Conservation (phyloP, 2,113 vertebrate species). For the Rostratula benghalensis region DNA sequence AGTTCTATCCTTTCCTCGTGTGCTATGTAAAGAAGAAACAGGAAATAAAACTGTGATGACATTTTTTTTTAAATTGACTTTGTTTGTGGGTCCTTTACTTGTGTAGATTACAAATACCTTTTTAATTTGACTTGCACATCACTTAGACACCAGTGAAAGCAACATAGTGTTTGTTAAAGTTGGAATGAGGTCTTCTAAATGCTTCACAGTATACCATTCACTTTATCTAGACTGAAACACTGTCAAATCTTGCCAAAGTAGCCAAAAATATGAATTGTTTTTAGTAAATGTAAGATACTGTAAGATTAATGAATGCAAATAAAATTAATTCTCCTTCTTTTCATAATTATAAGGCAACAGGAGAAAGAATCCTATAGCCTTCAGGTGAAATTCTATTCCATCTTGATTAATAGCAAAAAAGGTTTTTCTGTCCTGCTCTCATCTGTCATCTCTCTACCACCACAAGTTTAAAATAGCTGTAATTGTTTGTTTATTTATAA, state of each 20-base stretch:
- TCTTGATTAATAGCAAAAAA: not conserved
- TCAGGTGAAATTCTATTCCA: not conserved
- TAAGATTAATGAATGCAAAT: not conserved
- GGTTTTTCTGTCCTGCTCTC: not conserved
- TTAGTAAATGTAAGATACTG: not conserved
- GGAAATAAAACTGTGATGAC: not conserved
- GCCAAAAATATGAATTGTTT: not conserved
- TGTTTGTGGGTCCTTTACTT: conserved; percentile 28
- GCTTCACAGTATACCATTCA: conserved; percentile 68
- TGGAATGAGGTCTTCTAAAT: conserved; percentile 54
- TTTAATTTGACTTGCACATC: conserved; percentile 42
- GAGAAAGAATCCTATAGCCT: not conserved
- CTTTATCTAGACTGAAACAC: conserved; percentile 73
- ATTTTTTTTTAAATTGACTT: not conserved
- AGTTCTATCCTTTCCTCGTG: not conserved
- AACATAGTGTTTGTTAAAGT: conserved; percentile 12
- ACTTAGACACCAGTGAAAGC: conserved; percentile 23
- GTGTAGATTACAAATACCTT: conserved; percentile 27
- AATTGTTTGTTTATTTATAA: conserved; percentile 15
- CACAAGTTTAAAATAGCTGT: not conserved
- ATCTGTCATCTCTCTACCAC: not conserved
- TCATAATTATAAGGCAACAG: not conserved
- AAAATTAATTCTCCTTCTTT: not conserved
- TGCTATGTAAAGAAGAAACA: conserved; percentile 14
- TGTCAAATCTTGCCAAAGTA: conserved; percentile 15